Base-by-base conservation (phyloP, 2,888 invertebrate genomes). In the Brenthis hecate region DNA sequence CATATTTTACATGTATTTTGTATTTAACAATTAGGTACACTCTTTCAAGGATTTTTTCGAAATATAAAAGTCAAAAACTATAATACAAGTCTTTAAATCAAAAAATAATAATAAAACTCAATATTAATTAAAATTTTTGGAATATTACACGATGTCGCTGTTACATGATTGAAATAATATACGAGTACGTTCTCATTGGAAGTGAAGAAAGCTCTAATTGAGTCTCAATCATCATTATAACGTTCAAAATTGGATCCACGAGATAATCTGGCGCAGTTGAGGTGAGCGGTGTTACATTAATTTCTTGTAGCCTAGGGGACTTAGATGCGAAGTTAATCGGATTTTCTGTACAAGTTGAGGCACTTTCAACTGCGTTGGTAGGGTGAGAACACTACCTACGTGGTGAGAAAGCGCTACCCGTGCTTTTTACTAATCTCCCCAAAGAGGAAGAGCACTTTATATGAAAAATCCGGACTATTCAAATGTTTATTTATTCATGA, bases 231-330 rank as follows among this genome's bases (percentile, higher is more conserved):
- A 80, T 83, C 82, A 84, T 79, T 80, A 77, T 74, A 68, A 65
- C 66, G 68, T 54, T 69, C 19, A 66, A 73, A 73, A 74, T 77
- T 77, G 73, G 70, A 76, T 75, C 74, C 60, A 61, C 51, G 69
- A 73, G 75, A 76, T 76, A 76, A 76, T 75, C 73, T 73, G 68
- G 73, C 78, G 66, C 65, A 76, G 80, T 80, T 77, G 79, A 76
- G 75, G 79, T 78, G 77, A 81, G 75, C 72, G 73, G 74, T 79
- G 76, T 81, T 80, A 78, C 78, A 81, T 82, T 82, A 81, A 81
- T 82, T 79, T 80, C 78, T 75, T 74, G 72, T 71, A 72, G 74
- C 77, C 75, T 75, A 75, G 74, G 78, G 81, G 83, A 75, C 75
- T 78, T 73, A 75, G 76, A 75, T 74, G 72, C 69, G 72, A 72